These are phyloP conservation scores for Drosophila grimshawi DNA, from an alignment of 1,140 invertebrate species.

Conservation along the genomic window DNA sequence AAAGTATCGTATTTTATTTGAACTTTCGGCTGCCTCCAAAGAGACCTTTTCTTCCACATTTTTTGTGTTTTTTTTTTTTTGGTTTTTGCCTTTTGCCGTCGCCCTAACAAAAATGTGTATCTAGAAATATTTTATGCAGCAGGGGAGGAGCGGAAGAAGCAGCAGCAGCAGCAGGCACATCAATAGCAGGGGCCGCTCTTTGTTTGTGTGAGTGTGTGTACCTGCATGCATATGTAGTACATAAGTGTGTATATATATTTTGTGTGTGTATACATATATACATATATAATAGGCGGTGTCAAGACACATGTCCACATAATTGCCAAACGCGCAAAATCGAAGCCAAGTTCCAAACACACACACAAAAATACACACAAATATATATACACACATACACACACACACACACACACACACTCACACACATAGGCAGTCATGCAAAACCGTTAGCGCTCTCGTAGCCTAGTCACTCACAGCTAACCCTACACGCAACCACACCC, in stretches of 20 bases:
- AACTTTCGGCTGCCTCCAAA: background rate
- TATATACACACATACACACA: constrained; percentile 15
- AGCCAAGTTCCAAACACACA: constrained; percentile 43
- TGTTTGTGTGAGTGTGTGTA: constrained; percentile 13
- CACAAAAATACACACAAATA: constrained; percentile 1
- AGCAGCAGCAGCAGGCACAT: constrained; percentile 1
- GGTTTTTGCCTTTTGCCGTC: constrained; percentile 24
- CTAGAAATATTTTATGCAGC: constrained; percentile 78
- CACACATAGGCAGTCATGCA: constrained; percentile 22
- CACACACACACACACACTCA: constrained; percentile 1
- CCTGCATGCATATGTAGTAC: constrained; percentile 32
- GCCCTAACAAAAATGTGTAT: constrained; percentile 71
- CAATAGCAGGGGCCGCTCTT: constrained; percentile 3
- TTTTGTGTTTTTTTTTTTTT: constrained; percentile 19
- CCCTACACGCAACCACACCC: constrained; percentile 26
- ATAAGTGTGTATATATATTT: constrained; percentile 6
- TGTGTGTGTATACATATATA: constrained; percentile 22
- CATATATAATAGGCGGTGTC: constrained; percentile 61
- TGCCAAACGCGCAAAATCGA: constrained; percentile 82
- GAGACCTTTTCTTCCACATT: background rate
- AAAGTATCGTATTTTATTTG: background rate
- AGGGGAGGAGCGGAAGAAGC: constrained; percentile 22
- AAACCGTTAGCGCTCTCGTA: constrained; percentile 40
- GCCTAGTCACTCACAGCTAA: constrained; percentile 44
- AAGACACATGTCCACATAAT: constrained; percentile 82